phyloP scores from a whole-genome alignment of 2,888 invertebrate genomes.

The Smittia aterrima region DNA sequence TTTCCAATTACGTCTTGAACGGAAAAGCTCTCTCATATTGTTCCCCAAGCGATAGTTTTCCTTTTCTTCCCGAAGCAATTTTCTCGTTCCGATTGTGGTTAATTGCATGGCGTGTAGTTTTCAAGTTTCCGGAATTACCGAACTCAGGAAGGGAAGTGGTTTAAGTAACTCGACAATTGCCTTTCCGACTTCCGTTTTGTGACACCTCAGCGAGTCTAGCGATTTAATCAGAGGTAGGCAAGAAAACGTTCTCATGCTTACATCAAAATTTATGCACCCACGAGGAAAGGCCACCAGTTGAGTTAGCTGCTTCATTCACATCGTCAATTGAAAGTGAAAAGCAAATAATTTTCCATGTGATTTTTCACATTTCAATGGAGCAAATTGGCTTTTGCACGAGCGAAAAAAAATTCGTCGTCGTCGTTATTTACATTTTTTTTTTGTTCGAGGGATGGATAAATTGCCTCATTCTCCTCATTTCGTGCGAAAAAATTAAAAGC shows the following conservation, averaged over 20 bases:
- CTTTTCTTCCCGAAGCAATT: neutral
- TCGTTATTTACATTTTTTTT: neutral
- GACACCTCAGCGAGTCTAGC: neutral
- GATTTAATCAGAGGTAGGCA: neutral
- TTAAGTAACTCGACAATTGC: neutral
- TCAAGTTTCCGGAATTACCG: neutral
- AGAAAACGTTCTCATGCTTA: neutral
- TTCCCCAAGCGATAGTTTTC: neutral
- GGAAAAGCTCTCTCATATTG: neutral
- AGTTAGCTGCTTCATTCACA: neutral
- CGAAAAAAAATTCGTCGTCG: neutral
- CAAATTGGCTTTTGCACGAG: neutral
- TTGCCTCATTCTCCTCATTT: neutral
- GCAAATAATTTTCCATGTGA: neutral
- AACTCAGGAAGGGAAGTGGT: slow-evolving; percentile 3
- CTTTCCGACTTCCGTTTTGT: slow-evolving; percentile 1
- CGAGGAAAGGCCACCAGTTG: neutral
- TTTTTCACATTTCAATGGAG: neutral
- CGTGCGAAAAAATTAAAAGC: neutral
- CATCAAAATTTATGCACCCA: slow-evolving; percentile 9
- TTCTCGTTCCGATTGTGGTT: neutral
- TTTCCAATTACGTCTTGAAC: neutral
- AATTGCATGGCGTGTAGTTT: neutral
- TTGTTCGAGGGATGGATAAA: neutral
- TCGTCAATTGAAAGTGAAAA: neutral